These are phyloP conservation scores for Eupithecia exiguata DNA, from an alignment of 2,888 invertebrate species.

Conservation along the genomic window DNA sequence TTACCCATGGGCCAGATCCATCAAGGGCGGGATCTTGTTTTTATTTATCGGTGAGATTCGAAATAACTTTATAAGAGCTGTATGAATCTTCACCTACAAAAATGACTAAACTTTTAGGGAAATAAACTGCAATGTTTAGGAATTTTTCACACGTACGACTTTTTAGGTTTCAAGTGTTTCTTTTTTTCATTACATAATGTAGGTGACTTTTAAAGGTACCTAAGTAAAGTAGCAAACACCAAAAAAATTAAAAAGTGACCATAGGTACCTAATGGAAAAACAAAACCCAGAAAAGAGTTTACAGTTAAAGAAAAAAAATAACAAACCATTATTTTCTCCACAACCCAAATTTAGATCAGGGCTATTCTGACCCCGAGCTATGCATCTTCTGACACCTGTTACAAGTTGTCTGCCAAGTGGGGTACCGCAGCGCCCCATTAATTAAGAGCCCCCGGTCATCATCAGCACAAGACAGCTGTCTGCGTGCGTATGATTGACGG, in stretches of 20 bases:
- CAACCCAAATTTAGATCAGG: not conserved
- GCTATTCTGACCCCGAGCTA: slow-evolving; percentile 2
- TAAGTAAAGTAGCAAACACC: not conserved
- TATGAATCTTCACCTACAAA: slow-evolving; percentile 25
- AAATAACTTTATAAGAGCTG: slow-evolving; percentile 37
- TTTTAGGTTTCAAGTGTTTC: not conserved
- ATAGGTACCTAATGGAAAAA: not conserved
- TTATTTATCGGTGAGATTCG: slow-evolving; percentile 65
- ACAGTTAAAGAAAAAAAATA: not conserved
- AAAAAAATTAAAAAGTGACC: not conserved
- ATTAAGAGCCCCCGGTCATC: slow-evolving; percentile 75
- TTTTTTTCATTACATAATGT: not conserved
- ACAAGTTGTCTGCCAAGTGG: slow-evolving; percentile 42
- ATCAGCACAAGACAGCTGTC: slow-evolving; percentile 75
- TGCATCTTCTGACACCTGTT: slow-evolving; percentile 41
- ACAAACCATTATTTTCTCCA: not conserved
- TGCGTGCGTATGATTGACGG: slow-evolving; percentile 63
- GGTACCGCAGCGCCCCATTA: slow-evolving; percentile 63
- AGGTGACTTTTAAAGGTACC: not conserved
- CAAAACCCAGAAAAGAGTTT: not conserved
- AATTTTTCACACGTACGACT: not conserved
- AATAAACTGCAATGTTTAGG: slow-evolving; percentile 1
- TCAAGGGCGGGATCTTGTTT: slow-evolving; percentile 66
- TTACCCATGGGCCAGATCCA: slow-evolving; percentile 75
- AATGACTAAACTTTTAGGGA: slow-evolving; percentile 18